A percentile compares a stretch with the other conserved stretches of the same genome.
Evolutionary conservation across 2,888 invertebrate genomes (phyloP).

Genomic region (Clanis bilineata): DNA sequence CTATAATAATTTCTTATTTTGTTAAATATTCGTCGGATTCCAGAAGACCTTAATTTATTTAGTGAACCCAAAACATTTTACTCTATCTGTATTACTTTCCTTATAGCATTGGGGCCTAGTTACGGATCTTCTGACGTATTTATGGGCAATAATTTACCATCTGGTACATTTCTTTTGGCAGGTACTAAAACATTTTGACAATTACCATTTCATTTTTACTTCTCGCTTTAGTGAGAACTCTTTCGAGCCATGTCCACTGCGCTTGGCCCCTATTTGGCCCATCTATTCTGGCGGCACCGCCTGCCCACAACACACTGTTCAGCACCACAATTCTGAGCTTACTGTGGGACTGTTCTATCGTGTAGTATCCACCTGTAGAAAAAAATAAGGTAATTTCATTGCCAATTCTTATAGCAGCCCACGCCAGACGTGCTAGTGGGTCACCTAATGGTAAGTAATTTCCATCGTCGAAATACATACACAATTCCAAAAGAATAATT

Average conservation of each 20-base stretch:
- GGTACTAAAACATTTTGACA: conserved; percentile 41
- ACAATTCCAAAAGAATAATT: too few relatives aligned
- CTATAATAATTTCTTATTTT: too few relatives aligned
- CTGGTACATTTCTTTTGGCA: too few relatives aligned
- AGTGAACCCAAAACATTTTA: too few relatives aligned
- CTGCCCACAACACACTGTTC: conserved; percentile 93
- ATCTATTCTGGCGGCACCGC: conserved; percentile 66
- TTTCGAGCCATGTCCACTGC: conserved; percentile 93
- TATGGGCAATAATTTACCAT: background rate
- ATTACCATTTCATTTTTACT: conserved; percentile 91
- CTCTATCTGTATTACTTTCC: too few relatives aligned
- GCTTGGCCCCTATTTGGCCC: conserved; percentile 76
- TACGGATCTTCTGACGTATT: too few relatives aligned
- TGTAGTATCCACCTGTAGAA: conserved; percentile 92
- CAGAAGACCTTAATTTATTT: too few relatives aligned
- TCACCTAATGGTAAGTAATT: too few relatives aligned
- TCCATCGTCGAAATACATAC: too few relatives aligned
- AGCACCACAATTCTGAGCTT: conserved; percentile 92
- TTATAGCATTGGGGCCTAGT: too few relatives aligned
- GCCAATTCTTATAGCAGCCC: background rate
- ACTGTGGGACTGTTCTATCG: conserved; percentile 91
- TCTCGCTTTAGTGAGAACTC: conserved; percentile 87
- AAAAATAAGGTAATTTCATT: background rate
- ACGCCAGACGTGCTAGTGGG: too few relatives aligned
- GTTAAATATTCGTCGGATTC: too few relatives aligned